Evolutionary conservation across 2,113 vertebrate species (phyloP).

Genomic region (Oplegnathus fasciatus): DNA sequence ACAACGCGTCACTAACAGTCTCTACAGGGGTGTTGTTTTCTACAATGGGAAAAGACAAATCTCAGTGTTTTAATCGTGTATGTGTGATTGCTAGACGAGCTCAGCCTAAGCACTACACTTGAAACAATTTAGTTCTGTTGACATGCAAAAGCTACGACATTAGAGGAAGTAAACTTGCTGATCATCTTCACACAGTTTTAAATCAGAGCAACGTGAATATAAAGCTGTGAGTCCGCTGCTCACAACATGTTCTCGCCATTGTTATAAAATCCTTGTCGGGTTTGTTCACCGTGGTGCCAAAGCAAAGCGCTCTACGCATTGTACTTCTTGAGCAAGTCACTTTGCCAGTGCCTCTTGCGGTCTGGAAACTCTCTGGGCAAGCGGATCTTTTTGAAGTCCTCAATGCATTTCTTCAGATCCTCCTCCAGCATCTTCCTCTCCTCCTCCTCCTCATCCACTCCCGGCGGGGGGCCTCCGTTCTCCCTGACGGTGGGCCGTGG

Average conservation of each 20-base stretch:
- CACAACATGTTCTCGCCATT: not conserved
- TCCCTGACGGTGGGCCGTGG: slow-evolving; percentile 68
- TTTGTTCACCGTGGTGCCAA: not conserved
- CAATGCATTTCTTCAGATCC: slow-evolving; percentile 86
- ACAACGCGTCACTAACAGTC: slow-evolving; percentile 28
- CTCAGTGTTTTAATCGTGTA: not conserved
- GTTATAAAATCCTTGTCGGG: slow-evolving; percentile 8
- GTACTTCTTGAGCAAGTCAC: slow-evolving; percentile 86
- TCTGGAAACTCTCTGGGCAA: slow-evolving; percentile 85
- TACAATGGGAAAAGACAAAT: slow-evolving; percentile 34
- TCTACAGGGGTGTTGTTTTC: slow-evolving; percentile 19
- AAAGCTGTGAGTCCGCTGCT: not conserved
- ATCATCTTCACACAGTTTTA: slow-evolving; percentile 25
- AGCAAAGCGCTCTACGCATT: slow-evolving; percentile 75
- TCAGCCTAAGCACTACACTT: slow-evolving; percentile 42
- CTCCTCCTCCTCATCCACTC: slow-evolving; percentile 77
- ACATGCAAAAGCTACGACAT: slow-evolving; percentile 61
- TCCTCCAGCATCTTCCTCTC: slow-evolving; percentile 85
- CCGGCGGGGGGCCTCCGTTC: slow-evolving; percentile 72
- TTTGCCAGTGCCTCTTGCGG: slow-evolving; percentile 88
- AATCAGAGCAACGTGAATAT: slow-evolving; percentile 14
- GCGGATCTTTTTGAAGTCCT: slow-evolving; percentile 85
- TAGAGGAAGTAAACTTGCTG: slow-evolving; percentile 38
- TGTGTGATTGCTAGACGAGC: slow-evolving; percentile 35
- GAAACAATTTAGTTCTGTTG: slow-evolving; percentile 21